Evolutionary conservation across 1,140 invertebrate species (phyloP).

Genomic region (Zaprionus kolodkinae): DNA sequence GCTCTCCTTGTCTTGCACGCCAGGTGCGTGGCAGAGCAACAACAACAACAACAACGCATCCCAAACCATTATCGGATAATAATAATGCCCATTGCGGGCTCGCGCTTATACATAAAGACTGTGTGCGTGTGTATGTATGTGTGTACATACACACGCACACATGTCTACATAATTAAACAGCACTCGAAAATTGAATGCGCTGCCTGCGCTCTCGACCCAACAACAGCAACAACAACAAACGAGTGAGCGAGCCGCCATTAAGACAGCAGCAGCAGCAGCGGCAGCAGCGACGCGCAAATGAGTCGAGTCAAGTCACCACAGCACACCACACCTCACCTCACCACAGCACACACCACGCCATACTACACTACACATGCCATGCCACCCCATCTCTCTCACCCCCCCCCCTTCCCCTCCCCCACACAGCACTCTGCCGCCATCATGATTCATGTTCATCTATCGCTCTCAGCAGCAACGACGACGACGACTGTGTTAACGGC

Average conservation of each 20-base stretch:
- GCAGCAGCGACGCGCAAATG: slow-evolving; percentile 15
- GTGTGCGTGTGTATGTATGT: background rate
- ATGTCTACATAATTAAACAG: slow-evolving; percentile 44
- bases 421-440: background rate
- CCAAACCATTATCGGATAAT: slow-evolving; percentile 40
- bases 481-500: background rate
- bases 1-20: slow-evolving; percentile 1
- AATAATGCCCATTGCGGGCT: slow-evolving; percentile 35
- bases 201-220: background rate
- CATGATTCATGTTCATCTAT: slow-evolving; percentile 6
- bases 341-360: background rate
- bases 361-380: background rate
- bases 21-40: slow-evolving; percentile 34
- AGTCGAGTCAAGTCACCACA: slow-evolving; percentile 2
- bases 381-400: too few species aligned
- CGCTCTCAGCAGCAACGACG: background rate
- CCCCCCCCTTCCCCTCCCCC: background rate
- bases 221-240: slow-evolving; percentile 1
- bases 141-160: slow-evolving; percentile 10
- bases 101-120: slow-evolving; percentile 2
- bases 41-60: slow-evolving; percentile 27
- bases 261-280: slow-evolving; percentile 19
- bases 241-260: slow-evolving; percentile 8
- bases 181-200: slow-evolving; percentile 44
- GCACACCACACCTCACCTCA: background rate